Conservation (phyloP, 1,140 invertebrate species). For the Ceratina calcarata region DNA sequence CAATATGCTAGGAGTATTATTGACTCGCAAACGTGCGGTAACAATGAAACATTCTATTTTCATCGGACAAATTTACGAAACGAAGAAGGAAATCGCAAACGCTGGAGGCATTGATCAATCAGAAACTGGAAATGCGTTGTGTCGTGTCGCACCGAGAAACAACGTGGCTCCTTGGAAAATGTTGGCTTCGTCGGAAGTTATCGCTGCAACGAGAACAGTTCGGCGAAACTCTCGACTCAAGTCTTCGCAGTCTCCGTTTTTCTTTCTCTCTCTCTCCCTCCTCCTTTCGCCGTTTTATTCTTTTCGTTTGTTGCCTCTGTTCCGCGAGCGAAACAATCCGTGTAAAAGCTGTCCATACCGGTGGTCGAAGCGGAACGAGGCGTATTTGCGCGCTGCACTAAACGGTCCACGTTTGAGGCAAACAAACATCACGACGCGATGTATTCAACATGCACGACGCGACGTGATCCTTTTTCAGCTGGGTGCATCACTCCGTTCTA, state of each 20-base stretch:
- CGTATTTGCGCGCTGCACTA: conserved; percentile 51
- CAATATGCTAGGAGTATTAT: too few relatives aligned
- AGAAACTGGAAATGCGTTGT: background rate
- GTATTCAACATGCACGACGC: conserved; percentile 48
- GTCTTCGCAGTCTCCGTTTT: too few relatives aligned
- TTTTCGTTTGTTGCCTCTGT: background rate
- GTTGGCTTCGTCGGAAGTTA: conserved; percentile 11
- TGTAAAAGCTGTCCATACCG: conserved; percentile 11
- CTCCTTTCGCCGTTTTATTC: background rate
- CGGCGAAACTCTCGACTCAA: conserved; percentile 6
- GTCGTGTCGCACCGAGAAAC: too few relatives aligned
- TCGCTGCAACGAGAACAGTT: conserved; percentile 2
- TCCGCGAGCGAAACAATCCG: conserved; percentile 38
- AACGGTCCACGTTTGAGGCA: conserved; percentile 38
- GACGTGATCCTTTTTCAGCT: background rate
- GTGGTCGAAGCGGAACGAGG: conserved; percentile 26
- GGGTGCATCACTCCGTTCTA: too few relatives aligned
- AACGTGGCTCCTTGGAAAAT: background rate
- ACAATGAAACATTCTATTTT: too few relatives aligned
- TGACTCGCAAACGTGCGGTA: too few relatives aligned
- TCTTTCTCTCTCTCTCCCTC: too few relatives aligned
- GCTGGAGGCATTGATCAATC: too few relatives aligned
- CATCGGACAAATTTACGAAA: too few relatives aligned
- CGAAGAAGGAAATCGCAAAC: too few relatives aligned
- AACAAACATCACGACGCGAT: conserved; percentile 43